These are phyloP conservation scores for Podarcis cretensis DNA, from an alignment of 2,113 vertebrate genomes.

Conservation along the genomic window DNA sequence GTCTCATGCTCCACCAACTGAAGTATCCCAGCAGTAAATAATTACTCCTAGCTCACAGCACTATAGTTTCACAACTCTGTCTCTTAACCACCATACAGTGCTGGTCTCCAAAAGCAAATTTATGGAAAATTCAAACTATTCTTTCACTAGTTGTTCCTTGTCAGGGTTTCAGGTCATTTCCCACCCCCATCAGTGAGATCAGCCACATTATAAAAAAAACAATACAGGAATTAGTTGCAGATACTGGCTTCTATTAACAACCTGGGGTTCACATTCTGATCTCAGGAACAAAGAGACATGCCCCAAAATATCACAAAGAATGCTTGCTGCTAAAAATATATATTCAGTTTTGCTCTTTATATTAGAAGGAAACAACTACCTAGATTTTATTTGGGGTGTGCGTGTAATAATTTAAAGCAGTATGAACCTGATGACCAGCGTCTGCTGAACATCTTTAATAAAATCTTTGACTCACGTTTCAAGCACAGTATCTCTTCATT, in stretches of 20 bases:
- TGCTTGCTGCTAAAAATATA: neutral
- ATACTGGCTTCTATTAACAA: neutral
- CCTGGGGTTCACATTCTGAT: neutral
- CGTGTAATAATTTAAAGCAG: neutral
- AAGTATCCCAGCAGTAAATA: too few relatives aligned
- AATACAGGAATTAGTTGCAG: too few relatives aligned
- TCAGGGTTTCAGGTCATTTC: neutral
- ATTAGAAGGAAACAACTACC: neutral
- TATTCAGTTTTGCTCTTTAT: neutral
- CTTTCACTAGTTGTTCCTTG: neutral
- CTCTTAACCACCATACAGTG: neutral
- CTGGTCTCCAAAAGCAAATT: neutral
- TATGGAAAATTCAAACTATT: neutral
- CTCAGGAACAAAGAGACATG: neutral
- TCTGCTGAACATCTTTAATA: neutral
- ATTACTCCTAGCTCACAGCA: neutral
- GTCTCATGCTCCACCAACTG: too few relatives aligned
- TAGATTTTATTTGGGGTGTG: too few relatives aligned
- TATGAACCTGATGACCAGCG: neutral
- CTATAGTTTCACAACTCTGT: neutral
- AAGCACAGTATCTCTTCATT: slow-evolving; percentile 25
- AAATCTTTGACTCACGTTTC: slow-evolving; percentile 48
- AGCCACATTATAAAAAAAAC: neutral
- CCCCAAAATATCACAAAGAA: neutral
- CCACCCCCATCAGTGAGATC: neutral